A percentile compares a stretch with the other conserved stretches of the same genome.
Conservation (phyloP, 2,888 invertebrate species). For the Apotomis betuletana region DNA sequence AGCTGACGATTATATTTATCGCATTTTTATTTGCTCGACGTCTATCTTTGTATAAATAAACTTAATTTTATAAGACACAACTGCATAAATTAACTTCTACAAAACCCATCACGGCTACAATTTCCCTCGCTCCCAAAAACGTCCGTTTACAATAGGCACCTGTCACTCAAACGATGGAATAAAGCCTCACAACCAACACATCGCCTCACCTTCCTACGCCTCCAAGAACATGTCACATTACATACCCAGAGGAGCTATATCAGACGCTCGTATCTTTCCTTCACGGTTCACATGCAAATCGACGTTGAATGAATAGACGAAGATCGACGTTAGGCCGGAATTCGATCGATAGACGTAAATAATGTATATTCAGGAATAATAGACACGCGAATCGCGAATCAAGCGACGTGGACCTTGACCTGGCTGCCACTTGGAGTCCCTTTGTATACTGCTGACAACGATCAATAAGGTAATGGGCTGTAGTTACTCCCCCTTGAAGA, state of each 20-base stretch:
- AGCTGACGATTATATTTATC: too few relatives aligned
- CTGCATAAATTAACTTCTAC: too few relatives aligned
- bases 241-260: slow-evolving; percentile 5
- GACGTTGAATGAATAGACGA: slow-evolving; percentile 26
- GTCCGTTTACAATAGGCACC: not conserved
- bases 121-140: too few relatives aligned
- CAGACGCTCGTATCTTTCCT: not conserved
- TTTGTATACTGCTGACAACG: slow-evolving; percentile 14
- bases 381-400: slow-evolving; percentile 54
- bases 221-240: not conserved
- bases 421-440: slow-evolving; percentile 36
- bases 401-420: slow-evolving; percentile 58
- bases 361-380: slow-evolving; percentile 51
- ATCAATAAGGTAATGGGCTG: slow-evolving; percentile 17
- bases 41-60: too few relatives aligned
- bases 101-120: too few relatives aligned
- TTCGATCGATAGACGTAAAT: slow-evolving; percentile 46
- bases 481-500: not conserved
- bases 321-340: slow-evolving; percentile 38
- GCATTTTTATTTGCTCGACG: too few relatives aligned
- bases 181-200: slow-evolving; percentile 8
- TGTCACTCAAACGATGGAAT: not conserved
- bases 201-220: not conserved
- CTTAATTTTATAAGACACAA: too few relatives aligned
- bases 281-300: slow-evolving; percentile 32